Conservation (phyloP, 2,797 vertebrate species). For the Kryptopterus vitreolus region DNA sequence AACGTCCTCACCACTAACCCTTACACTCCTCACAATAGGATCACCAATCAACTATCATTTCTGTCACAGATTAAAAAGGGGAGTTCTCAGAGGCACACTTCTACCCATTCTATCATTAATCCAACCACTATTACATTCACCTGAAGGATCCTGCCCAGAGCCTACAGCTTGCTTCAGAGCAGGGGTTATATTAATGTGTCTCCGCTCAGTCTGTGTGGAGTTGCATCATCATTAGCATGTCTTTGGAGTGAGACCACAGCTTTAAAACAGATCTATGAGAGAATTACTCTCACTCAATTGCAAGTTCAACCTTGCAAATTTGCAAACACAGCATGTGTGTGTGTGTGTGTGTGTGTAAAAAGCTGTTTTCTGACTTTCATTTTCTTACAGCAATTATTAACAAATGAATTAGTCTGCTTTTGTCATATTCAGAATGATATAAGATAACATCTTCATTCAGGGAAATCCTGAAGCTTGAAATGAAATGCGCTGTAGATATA, state of each 20-base stretch:
- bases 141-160: neutral
- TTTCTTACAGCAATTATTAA: neutral
- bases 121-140: slow-evolving; percentile 8
- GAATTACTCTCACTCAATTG: too few species aligned
- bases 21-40: neutral
- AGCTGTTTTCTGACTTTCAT: neutral
- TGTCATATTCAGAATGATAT: neutral
- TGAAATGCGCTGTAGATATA: too few species aligned
- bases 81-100: neutral
- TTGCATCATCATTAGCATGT: neutral
- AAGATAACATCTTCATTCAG: neutral
- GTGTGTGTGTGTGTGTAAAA: neutral
- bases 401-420: neutral
- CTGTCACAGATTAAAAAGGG: neutral
- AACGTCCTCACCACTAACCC: neutral
- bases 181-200: neutral
- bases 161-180: neutral
- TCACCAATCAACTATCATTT: neutral
- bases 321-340: too few species aligned
- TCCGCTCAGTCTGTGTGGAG: neutral
- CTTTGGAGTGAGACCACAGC: neutral
- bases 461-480: neutral
- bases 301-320: too few species aligned
- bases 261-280: neutral
- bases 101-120: slow-evolving; percentile 2